Conservation (phyloP, 2,797 vertebrate genomes). For the Propithecus perrieri region DNA sequence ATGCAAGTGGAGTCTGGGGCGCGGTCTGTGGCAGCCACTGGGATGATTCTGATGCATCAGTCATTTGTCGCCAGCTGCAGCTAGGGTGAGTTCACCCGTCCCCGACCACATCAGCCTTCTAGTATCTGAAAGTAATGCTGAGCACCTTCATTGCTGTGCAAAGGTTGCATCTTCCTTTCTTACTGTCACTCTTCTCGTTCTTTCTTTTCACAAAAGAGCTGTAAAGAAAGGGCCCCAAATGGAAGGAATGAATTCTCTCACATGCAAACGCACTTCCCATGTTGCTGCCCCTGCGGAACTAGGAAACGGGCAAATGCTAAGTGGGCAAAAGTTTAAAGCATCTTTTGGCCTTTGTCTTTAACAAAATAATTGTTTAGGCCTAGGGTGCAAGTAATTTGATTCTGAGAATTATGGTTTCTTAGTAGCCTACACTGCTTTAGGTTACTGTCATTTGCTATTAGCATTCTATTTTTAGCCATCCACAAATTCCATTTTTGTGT, state of each 20-base stretch:
- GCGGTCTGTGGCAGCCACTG: slow-evolving; percentile 89
- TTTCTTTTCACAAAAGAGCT: not conserved
- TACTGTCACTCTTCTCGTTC: not conserved
- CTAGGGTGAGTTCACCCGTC: slow-evolving; percentile 86
- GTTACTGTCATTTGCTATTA: not conserved
- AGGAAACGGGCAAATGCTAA: not conserved
- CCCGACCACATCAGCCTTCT: not conserved
- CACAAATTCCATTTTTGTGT: not conserved
- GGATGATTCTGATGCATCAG: slow-evolving; percentile 90
- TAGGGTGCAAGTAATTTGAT: not conserved
- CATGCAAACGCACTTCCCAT: not conserved
- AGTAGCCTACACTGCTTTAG: not conserved
- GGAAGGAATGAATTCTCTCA: not conserved
- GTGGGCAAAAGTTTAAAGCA: not conserved
- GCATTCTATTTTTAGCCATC: not conserved
- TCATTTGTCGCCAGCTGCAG: slow-evolving; percentile 93
- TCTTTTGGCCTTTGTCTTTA: not conserved
- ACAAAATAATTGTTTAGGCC: not conserved
- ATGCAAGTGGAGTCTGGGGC: slow-evolving; percentile 91
- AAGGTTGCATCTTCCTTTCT: not conserved
- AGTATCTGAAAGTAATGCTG: not conserved
- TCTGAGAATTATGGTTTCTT: not conserved
- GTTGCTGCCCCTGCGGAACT: not conserved
- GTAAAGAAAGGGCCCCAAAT: not conserved
- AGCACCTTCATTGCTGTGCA: not conserved